phyloP scores from a whole-genome alignment of 2,888 invertebrate species.

The Trachelus stipa region DNA sequence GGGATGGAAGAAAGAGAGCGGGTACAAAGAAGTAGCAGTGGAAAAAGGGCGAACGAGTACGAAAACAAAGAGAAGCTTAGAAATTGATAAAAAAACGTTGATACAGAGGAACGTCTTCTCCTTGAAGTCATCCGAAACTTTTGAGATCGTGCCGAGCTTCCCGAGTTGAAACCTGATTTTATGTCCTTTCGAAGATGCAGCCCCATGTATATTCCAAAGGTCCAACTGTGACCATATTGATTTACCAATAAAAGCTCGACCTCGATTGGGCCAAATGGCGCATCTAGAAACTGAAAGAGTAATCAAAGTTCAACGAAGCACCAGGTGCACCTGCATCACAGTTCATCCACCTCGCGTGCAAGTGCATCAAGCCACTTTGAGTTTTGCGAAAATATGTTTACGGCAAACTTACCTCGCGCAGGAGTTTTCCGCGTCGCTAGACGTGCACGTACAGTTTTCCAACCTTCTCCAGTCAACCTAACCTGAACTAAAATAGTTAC shows the following conservation, averaged over 20 bases:
- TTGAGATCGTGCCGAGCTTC: neutral
- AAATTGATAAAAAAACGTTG: neutral
- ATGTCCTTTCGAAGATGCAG: neutral
- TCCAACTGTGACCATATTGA: neutral
- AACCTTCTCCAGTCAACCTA: neutral
- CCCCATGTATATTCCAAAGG: neutral
- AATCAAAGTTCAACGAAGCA: neutral
- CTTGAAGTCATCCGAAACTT: neutral
- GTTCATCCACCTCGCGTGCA: neutral
- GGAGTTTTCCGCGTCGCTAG: neutral
- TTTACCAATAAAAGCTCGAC: constrained; percentile 5
- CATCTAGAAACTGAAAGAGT: neutral
- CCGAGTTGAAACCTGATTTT: neutral
- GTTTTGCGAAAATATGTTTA: neutral
- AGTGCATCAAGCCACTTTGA: neutral
- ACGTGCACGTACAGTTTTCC: neutral
- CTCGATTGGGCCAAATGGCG: neutral
- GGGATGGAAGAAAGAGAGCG: neutral
- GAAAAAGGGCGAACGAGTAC: neutral
- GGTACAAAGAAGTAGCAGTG: neutral
- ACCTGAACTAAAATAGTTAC: neutral
- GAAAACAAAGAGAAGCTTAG: neutral
- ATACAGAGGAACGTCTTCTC: neutral
- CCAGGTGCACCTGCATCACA: neutral
- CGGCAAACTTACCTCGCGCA: neutral